phyloP scores from a whole-genome alignment of 2,888 invertebrate species.

The Heterodera filipjevi region DNA sequence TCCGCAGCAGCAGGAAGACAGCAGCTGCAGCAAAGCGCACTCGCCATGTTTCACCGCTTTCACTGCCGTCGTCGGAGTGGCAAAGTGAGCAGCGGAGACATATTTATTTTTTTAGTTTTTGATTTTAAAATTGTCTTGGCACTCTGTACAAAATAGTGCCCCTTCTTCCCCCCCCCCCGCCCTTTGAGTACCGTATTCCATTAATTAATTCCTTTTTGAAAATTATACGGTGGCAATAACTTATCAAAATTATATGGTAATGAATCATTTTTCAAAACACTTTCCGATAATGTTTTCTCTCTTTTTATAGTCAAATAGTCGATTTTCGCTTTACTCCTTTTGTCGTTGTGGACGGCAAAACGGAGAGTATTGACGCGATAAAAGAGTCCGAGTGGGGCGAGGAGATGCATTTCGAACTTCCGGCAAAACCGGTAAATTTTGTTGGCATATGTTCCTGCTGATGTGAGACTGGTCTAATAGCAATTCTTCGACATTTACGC shows the following conservation, averaged over 20 bases:
- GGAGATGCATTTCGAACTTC: constrained; percentile 12
- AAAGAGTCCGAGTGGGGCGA: constrained; percentile 21
- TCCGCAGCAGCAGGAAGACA: not conserved
- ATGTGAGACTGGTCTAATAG: too few relatives aligned
- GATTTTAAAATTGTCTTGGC: too few relatives aligned
- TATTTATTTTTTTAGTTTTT: too few relatives aligned
- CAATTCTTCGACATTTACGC: constrained; percentile 29
- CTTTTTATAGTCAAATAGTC: constrained; percentile 13
- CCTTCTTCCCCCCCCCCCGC: not conserved
- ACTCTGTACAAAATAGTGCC: too few relatives aligned
- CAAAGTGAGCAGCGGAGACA: constrained; percentile 2
- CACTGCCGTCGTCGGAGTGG: constrained; percentile 13
- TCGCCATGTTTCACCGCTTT: constrained; percentile 19
- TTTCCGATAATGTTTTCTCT: too few relatives aligned
- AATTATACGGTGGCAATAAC: too few relatives aligned
- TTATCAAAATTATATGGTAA: too few relatives aligned
- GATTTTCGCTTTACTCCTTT: constrained; percentile 20
- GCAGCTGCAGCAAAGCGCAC: not conserved
- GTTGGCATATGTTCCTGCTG: not conserved
- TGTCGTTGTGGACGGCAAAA: constrained; percentile 13
- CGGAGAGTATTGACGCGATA: constrained; percentile 8
- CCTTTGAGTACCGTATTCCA: too few relatives aligned
- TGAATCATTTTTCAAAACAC: too few relatives aligned
- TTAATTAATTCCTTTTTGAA: too few relatives aligned
- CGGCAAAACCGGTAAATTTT: constrained; percentile 15